Percentiles rank a stretch among this genome's conserved stretches.
Conservation (phyloP, 53 echinoderm and acorn worm species). For the Stichopus horrens region DNA sequence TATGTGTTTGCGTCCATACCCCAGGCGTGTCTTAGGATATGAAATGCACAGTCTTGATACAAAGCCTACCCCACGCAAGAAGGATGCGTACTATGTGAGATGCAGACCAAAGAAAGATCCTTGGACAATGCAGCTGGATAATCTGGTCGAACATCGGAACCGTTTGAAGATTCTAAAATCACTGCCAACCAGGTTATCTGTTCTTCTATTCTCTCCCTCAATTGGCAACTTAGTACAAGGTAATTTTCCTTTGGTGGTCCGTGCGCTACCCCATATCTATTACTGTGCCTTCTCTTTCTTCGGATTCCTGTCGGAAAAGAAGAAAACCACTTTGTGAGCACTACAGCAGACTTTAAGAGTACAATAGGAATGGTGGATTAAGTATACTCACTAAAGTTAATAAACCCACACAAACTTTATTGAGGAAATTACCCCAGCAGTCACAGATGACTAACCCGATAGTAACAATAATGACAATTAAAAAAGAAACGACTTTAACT, state of each 20-base stretch:
- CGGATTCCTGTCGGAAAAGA: not conserved
- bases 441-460: not conserved
- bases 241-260: not conserved
- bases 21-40: too few relatives aligned
- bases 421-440: conserved; percentile 13
- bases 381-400: not conserved
- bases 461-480: not conserved
- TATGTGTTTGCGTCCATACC: too few relatives aligned
- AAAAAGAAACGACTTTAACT: not conserved
- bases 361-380: not conserved
- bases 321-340: not conserved
- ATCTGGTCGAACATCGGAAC: too few relatives aligned
- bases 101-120: too few relatives aligned
- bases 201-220: too few relatives aligned
- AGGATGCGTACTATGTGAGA: too few relatives aligned
- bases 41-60: too few relatives aligned
- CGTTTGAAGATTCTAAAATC: too few relatives aligned
- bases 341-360: not conserved
- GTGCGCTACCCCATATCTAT: not conserved
- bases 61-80: too few relatives aligned
- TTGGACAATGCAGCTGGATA: too few relatives aligned
- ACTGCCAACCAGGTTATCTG: too few relatives aligned
- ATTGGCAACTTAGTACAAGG: not conserved
- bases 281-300: not conserved
- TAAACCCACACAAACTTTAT: conserved; percentile 16